Conservation (phyloP, 2,797 vertebrate genomes). For the Microchirus variegatus region DNA sequence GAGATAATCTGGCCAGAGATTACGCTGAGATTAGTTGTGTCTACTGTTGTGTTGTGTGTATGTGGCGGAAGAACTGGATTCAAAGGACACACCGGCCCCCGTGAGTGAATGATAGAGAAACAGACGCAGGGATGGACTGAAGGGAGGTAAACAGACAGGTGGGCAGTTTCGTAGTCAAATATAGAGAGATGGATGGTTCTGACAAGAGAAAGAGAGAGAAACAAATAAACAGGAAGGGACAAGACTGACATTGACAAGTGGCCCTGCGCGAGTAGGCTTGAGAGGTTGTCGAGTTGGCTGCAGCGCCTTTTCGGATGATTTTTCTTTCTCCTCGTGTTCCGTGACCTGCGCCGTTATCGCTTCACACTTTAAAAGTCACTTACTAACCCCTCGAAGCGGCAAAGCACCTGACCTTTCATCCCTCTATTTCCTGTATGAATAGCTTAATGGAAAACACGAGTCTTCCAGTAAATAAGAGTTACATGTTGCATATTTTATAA, state of each 20-base stretch:
- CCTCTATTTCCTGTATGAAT: neutral
- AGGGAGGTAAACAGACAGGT: slow-evolving; percentile 40
- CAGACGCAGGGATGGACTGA: slow-evolving; percentile 4
- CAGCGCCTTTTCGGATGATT: slow-evolving; percentile 6
- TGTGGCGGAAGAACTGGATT: slow-evolving; percentile 25
- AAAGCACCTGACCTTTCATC: slow-evolving; percentile 2
- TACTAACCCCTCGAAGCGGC: neutral
- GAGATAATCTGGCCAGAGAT: slow-evolving; percentile 70
- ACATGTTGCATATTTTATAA: slow-evolving; percentile 39
- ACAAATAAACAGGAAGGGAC: slow-evolving; percentile 1
- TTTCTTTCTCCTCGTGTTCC: neutral
- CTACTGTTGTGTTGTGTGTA: slow-evolving; percentile 37
- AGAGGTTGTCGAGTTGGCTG: slow-evolving; percentile 29
- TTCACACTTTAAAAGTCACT: slow-evolving; percentile 10
- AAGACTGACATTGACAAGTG: slow-evolving; percentile 23
- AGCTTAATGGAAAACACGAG: slow-evolving; percentile 1
- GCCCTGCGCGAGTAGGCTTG: slow-evolving; percentile 14
- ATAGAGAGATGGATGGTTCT: slow-evolving; percentile 18
- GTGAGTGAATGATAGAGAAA: slow-evolving; percentile 18
- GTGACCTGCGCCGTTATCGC: neutral
- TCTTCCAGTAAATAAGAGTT: slow-evolving; percentile 9
- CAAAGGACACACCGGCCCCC: slow-evolving; percentile 5
- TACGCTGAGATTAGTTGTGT: slow-evolving; percentile 71
- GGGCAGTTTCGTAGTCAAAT: slow-evolving; percentile 24
- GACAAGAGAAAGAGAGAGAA: slow-evolving; percentile 4